phyloP scores from a whole-genome alignment of 2,797 vertebrate species.

The Characodon lateralis region DNA sequence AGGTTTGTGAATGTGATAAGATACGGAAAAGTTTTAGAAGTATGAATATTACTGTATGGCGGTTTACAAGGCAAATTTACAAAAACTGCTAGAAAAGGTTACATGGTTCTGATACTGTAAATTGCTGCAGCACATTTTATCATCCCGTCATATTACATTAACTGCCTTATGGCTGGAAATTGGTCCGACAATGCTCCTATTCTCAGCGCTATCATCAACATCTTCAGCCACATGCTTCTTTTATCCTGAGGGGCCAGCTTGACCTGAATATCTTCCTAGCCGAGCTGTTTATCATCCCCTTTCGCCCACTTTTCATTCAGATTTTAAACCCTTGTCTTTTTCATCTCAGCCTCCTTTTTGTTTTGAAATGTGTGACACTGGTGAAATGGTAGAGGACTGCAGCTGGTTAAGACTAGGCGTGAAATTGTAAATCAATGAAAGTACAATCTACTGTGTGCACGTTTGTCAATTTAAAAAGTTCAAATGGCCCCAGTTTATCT shows the following conservation, averaged over 20 bases:
- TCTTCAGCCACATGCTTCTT: constrained; percentile 16
- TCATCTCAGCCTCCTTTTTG: background rate
- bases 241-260: constrained; percentile 10
- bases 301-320: constrained; percentile 3
- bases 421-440: constrained; percentile 59
- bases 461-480: constrained; percentile 43
- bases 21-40: background rate
- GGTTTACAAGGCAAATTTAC: background rate
- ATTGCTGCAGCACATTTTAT: background rate
- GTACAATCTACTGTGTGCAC: constrained; percentile 39
- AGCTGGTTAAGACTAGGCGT: constrained; percentile 20
- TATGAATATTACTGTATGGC: background rate
- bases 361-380: constrained; percentile 10
- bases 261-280: constrained; percentile 16
- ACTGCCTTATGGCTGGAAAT: background rate
- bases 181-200: background rate
- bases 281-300: background rate
- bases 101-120: background rate
- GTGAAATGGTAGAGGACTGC: constrained; percentile 2
- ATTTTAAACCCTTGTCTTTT: constrained; percentile 8
- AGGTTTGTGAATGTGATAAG: too few species aligned
- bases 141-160: background rate
- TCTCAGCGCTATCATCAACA: constrained; percentile 1
- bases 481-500: background rate
- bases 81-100: background rate